Evolutionary conservation across 2,797 vertebrate genomes (phyloP).

Genomic region (Urophycis tenuis): DNA sequence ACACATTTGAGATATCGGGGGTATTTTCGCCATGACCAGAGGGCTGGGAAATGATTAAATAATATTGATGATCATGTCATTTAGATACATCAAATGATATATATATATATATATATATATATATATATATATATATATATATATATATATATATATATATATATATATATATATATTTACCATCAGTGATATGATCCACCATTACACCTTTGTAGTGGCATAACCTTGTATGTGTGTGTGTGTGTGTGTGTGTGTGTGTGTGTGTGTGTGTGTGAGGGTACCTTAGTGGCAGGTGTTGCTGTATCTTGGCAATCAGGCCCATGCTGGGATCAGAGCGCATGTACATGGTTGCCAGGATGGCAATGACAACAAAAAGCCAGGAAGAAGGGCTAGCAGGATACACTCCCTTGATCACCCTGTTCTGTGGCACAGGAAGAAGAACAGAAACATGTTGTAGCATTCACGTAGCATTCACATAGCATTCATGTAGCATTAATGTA

Average conservation of each 20-base stretch:
- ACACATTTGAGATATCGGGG: no score
- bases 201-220: no score
- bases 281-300: conserved; percentile 77
- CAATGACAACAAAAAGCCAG: conserved; percentile 80
- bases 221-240: not conserved
- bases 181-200: not conserved
- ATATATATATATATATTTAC: not conserved
- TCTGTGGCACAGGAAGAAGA: conserved; percentile 59
- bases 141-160: not conserved
- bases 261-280: conserved; percentile 35
- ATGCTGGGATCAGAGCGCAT: conserved; percentile 80
- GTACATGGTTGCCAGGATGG: conserved; percentile 77
- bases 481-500: no score
- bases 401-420: conserved; percentile 74
- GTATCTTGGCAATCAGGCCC: conserved; percentile 80
- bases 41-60: not conserved
- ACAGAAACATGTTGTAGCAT: not conserved
- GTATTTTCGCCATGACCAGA: not conserved
- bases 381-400: conserved; percentile 80
- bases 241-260: no score
- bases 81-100: not conserved
- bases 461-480: no score
- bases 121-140: not conserved
- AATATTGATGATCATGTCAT: not conserved
- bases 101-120: not conserved